Evolutionary conservation across 2,888 invertebrate genomes (phyloP).

Genomic region (Cryptus armator): DNA sequence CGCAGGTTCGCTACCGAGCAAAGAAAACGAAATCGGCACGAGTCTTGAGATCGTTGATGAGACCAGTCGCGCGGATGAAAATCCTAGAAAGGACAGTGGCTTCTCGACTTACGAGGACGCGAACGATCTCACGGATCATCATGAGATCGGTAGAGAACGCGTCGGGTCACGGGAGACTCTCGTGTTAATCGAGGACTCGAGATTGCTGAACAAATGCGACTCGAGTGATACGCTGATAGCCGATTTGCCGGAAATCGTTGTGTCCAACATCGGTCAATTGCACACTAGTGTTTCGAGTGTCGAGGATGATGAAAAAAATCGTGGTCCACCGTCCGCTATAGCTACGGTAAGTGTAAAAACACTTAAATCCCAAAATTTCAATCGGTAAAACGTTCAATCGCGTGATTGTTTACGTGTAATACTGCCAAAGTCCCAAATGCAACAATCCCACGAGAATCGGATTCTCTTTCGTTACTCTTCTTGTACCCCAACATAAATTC

Average conservation of each 20-base stretch:
- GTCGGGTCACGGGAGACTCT: constrained; percentile 72
- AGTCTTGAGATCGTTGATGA: constrained; percentile 63
- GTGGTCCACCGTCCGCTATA: constrained; percentile 45
- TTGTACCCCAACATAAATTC: background rate
- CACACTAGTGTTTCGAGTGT: constrained; percentile 51
- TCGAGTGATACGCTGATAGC: constrained; percentile 82
- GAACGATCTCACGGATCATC: constrained; percentile 65
- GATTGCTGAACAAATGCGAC: constrained; percentile 80
- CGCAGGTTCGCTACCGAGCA: constrained; percentile 57
- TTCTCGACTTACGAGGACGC: constrained; percentile 78
- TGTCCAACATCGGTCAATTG: constrained; percentile 26
- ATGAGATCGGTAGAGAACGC: constrained; percentile 25
- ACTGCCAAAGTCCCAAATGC: background rate
- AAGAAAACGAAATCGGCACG: constrained; percentile 40
- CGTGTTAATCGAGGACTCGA: constrained; percentile 69
- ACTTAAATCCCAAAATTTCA: background rate
- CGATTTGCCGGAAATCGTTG: constrained; percentile 74
- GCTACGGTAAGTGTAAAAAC: constrained; percentile 71
- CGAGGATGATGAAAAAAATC: constrained; percentile 49
- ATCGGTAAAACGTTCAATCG: background rate
- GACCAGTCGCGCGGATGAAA: constrained; percentile 26
- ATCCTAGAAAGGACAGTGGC: constrained; percentile 68
- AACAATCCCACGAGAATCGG: constrained; percentile 28
- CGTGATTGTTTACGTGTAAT: background rate
- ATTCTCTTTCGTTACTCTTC: background rate